Evolutionary conservation across 2,888 invertebrate genomes (phyloP), one percentile per base, ranked within the genome.

Genomic region (Zhuqinia jingwanae): DNA sequence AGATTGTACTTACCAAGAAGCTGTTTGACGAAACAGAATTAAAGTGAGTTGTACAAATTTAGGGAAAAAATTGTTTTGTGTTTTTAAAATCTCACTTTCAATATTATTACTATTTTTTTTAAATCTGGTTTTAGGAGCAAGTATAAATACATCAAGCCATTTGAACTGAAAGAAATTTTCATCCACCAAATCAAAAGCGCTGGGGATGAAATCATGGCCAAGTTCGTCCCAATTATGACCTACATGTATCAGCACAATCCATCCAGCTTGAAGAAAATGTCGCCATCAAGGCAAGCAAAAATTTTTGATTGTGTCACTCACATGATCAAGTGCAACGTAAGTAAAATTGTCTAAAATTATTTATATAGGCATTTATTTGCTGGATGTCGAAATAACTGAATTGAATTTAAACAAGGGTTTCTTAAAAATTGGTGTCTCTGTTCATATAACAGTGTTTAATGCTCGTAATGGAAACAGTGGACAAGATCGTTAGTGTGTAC

Each of bases 261-360:
- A 1, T 45, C 65, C 2, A 15, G 63, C 0, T 47, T 89, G 0
- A 73, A 76, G 15, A 85, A 63, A 45, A 6, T 88, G 5, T 36
- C 78, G 0, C 22, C 63, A 10, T 84, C 85, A 3, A 87, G 88
- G 73, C 68, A 85, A 17, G 50, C 63, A 13, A 84, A 85, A 45
- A 58, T 90, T 10, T 27, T 90, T 47, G 84, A 89, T n/a, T 90
- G 90, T 82, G 89, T 88, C 25, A 60, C 88, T 0, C 80, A 89
- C 65, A 77, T 90, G 63, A 89, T 90, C 30, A 70, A 45, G 17
- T 77, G 83, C 63, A 89, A 90, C 73, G 90, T 90, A 86, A 84
- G 50, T n/a, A n/a, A n/a, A n/a, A n/a, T n/a, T n/a, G n/a, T n/a
- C n/a, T n/a, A n/a, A n/a, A n/a, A n/a, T n/a, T n/a, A n/a, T 36